Base-by-base conservation (phyloP, 2,888 invertebrate genomes). In the Tyria jacobaeae region DNA sequence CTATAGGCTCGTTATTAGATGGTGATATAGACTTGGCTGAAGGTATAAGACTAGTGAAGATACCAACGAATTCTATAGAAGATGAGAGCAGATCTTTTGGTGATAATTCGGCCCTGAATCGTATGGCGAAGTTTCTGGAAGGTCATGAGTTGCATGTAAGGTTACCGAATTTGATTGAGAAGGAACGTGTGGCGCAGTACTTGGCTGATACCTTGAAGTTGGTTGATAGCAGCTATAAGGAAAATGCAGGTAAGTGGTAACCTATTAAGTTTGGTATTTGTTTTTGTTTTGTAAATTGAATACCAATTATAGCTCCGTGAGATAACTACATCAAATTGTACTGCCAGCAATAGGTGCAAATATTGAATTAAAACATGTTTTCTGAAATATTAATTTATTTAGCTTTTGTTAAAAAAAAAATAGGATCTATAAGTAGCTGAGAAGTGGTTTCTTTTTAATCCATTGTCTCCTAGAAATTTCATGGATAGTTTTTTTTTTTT, bases 131-230 rank as follows among this genome's bases (percentile, higher is more conserved):
- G 76, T 97, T 97, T 75, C 86, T 97, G 3, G 95, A 96, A 79
- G 96, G 95, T 2, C 96, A 97, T 71, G 97, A 97, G 81, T 83
- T 97, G 17, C 95, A 96, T 79, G 96, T 97, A 63, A 96, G 95
- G 78, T 86, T 97, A 58, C 95, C 96, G 0, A 96, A 96, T 80
- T 85, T 97, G 68, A 92, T 97, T 64, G 96, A 96, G 10, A 95
- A 95, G 71, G 95, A 95, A 24, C 95, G 96, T 68, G 88, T 96
- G 62, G 95, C 95, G 74, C 93, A 94, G 49, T 94, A 95, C 6
- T 85, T 96, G 0, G 87, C 92, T 24, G 94, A 94, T 62, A 92
- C 94, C 0, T 65, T 95, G 71, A 94, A 94, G 57, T 87, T 89
- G n/a, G 89, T 92, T n/a, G 91, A 92, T 70, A 93, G 88, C 6